Percentiles rank a stretch among this genome's conserved stretches.
Evolutionary conservation across 2,797 vertebrate genomes (phyloP).

Genomic region (Bradypus variegatus): DNA sequence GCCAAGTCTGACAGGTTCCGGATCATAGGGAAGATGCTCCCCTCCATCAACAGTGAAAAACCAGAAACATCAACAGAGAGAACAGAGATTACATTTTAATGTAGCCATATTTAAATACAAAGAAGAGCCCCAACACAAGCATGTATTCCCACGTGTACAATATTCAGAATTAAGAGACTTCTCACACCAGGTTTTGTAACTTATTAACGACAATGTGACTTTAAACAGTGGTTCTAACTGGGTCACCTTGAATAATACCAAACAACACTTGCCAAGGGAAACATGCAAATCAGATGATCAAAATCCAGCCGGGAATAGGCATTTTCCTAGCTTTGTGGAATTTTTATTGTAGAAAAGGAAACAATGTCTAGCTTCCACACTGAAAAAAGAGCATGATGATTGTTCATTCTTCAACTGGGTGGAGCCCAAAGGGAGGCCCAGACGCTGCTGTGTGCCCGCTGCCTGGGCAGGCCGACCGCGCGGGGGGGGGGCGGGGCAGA

Average conservation of each 20-base stretch:
- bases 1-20: conserved; percentile 12
- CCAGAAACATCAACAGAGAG: conserved; percentile 12
- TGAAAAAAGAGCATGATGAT: background rate
- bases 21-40: conserved; percentile 30
- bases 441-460: background rate
- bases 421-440: background rate
- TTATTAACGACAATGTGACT: conserved; percentile 51
- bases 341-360: conserved; percentile 33
- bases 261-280: conserved; percentile 46
- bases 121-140: background rate
- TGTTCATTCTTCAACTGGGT: background rate
- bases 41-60: conserved; percentile 36
- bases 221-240: conserved; percentile 52
- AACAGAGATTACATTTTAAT: conserved; percentile 38
- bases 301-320: conserved; percentile 27
- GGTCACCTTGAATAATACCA: conserved; percentile 57
- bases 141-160: background rate
- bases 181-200: conserved; percentile 28
- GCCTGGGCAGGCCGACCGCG: no score
- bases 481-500: no score
- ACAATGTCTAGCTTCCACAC: background rate
- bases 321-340: conserved; percentile 30
- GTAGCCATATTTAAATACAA: conserved; percentile 33
- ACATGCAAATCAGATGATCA: conserved; percentile 47
- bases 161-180: conserved; percentile 32